Evolutionary conservation across 64 coral and sea anemone genomes (phyloP).

Genomic region (Catalaphyllia jardinei): DNA sequence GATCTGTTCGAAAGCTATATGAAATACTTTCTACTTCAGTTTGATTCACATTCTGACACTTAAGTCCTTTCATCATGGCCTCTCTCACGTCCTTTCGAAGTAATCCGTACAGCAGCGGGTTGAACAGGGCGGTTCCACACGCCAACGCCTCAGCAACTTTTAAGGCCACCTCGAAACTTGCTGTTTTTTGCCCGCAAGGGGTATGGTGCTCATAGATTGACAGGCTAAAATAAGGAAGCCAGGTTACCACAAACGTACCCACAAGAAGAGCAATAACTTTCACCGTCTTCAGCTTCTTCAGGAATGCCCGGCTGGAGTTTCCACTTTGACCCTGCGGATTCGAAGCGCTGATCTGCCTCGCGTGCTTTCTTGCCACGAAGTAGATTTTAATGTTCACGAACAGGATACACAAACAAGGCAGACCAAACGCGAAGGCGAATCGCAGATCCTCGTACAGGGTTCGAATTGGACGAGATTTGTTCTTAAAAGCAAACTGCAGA

Average conservation of each 20-base stretch:
- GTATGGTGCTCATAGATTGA: constrained; percentile 56
- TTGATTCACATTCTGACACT: constrained; percentile 75
- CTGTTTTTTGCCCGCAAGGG: not conserved
- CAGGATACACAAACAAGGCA: constrained; percentile 68
- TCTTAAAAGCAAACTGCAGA: constrained; percentile 43
- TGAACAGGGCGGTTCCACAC: constrained; percentile 67
- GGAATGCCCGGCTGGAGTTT: constrained; percentile 40
- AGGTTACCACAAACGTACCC: constrained; percentile 79
- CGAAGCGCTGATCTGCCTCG: constrained; percentile 46
- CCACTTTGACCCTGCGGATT: not conserved
- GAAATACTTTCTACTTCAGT: constrained; percentile 13
- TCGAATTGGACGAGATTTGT: not conserved
- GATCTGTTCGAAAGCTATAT: constrained; percentile 9
- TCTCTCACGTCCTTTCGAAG: constrained; percentile 71
- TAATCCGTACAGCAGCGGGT: constrained; percentile 76
- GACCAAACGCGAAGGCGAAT: constrained; percentile 63
- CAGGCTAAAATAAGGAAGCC: constrained; percentile 69
- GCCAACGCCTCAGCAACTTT: constrained; percentile 46
- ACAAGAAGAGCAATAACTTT: constrained; percentile 76
- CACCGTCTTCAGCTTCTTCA: constrained; percentile 77
- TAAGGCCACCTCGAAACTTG: not conserved
- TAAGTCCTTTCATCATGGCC: constrained; percentile 45
- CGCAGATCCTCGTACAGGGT: constrained; percentile 60
- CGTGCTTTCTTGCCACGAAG: constrained; percentile 66
- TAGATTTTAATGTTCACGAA: constrained; percentile 75